Conservation (phyloP, 2,888 invertebrate genomes). For the Drymonia ruficornis region DNA sequence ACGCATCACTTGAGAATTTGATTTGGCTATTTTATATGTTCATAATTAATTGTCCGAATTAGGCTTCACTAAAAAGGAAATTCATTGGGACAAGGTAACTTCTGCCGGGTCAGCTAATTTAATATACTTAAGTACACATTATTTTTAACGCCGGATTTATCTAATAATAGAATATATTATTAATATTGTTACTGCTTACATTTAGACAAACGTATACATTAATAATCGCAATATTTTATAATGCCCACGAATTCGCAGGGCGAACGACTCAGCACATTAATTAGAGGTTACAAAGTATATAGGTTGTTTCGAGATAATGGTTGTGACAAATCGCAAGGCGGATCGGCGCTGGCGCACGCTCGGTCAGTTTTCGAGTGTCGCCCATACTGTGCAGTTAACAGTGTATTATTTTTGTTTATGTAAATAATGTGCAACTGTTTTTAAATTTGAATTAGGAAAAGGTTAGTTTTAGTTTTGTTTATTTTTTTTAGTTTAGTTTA, state of each 20-base stretch:
- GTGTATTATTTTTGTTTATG: background rate
- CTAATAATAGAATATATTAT: too few relatives aligned
- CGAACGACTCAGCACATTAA: conserved; percentile 1
- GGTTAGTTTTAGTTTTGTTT: background rate
- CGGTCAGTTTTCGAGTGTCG: conserved; percentile 6
- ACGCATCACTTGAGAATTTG: too few relatives aligned
- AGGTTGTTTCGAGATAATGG: conserved; percentile 6
- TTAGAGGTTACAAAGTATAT: background rate
- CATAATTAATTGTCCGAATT: too few relatives aligned
- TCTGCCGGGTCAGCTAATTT: too few relatives aligned
- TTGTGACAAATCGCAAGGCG: conserved; percentile 6
- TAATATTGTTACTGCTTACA: too few relatives aligned
- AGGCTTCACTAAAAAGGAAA: too few relatives aligned
- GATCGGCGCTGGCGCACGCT: conserved; percentile 6
- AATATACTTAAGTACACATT: too few relatives aligned
- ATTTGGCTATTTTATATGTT: too few relatives aligned
- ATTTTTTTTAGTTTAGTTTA: background rate
- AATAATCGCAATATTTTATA: too few relatives aligned
- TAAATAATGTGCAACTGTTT: background rate
- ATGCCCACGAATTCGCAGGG: background rate
- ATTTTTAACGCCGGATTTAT: too few relatives aligned
- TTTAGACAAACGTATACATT: too few relatives aligned
- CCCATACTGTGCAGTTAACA: background rate
- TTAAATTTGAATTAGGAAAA: background rate
- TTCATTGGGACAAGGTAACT: too few relatives aligned